phyloP scores from a whole-genome alignment of 2,888 invertebrate genomes.

The Hermaeophaga mercurialis region DNA sequence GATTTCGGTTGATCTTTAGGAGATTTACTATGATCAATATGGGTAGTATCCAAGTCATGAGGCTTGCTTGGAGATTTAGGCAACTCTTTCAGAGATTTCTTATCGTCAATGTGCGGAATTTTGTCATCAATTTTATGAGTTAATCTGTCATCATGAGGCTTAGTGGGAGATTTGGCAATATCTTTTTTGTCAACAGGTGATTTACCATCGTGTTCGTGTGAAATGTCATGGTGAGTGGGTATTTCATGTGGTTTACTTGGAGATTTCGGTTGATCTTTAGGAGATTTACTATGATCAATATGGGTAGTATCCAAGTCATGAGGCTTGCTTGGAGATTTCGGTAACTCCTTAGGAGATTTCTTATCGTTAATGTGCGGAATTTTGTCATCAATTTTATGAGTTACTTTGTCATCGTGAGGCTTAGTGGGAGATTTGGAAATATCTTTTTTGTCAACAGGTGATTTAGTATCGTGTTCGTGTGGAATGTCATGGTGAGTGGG shows the following conservation, averaged over 20 bases:
- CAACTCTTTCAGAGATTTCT: background rate
- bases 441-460: background rate
- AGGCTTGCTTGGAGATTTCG: slow-evolving; percentile 4
- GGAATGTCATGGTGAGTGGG: background rate
- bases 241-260: background rate
- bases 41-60: background rate
- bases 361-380: background rate
- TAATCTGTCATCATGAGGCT: background rate
- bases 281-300: background rate
- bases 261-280: background rate
- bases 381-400: too few species aligned
- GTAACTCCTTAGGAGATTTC: background rate
- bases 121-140: background rate
- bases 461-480: background rate
- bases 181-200: slow-evolving; percentile 5
- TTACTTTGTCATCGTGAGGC: too few species aligned
- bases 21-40: background rate
- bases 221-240: background rate
- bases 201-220: background rate
- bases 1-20: background rate
- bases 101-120: background rate
- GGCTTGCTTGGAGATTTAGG: background rate
- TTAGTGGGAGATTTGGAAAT: too few species aligned
- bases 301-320: background rate
- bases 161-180: background rate